A percentile compares a stretch with the other conserved stretches of the same genome.
Evolutionary conservation across 2,113 vertebrate genomes (phyloP).

Genomic region (Silurus glanis): DNA sequence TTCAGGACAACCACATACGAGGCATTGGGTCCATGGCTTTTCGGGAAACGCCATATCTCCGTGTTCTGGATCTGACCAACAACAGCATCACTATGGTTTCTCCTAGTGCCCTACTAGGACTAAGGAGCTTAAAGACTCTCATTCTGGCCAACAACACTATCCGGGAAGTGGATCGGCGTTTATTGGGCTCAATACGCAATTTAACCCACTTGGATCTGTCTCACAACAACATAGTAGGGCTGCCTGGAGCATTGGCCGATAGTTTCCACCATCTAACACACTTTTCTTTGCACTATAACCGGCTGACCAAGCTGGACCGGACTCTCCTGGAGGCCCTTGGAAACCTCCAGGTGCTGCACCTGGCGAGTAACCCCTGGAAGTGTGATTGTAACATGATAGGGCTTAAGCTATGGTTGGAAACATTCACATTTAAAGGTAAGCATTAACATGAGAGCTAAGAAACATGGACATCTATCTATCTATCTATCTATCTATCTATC

Average conservation of each 20-base stretch:
- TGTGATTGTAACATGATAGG: slow-evolving; percentile 89
- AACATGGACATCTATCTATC: too few species aligned
- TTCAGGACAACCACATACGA: slow-evolving; percentile 89
- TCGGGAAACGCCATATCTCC: slow-evolving; percentile 77
- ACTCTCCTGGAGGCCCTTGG: slow-evolving; percentile 83
- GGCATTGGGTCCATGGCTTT: slow-evolving; percentile 82
- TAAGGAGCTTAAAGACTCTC: slow-evolving; percentile 79
- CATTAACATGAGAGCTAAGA: too few species aligned
- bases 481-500: too few species aligned
- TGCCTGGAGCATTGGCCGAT: slow-evolving; percentile 81
- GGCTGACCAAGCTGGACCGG: slow-evolving; percentile 81
- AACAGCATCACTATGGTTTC: slow-evolving; percentile 86
- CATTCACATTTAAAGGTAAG: slow-evolving; percentile 89
- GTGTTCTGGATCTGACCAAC: slow-evolving; percentile 86
- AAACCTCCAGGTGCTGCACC: slow-evolving; percentile 79
- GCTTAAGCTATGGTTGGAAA: slow-evolving; percentile 96
- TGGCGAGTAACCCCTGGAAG: slow-evolving; percentile 89
- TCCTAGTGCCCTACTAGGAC: slow-evolving; percentile 79
- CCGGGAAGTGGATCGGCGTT: slow-evolving; percentile 81
- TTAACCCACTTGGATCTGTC: slow-evolving; percentile 89
- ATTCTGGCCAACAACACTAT: slow-evolving; percentile 87
- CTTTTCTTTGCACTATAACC: slow-evolving; percentile 84
- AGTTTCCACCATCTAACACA: slow-evolving; percentile 83
- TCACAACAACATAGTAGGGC: slow-evolving; percentile 81
- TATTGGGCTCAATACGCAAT: slow-evolving; percentile 79